Percentiles rank a stretch among this genome's conserved stretches.
Evolutionary conservation across 2,113 vertebrate genomes (phyloP).

Genomic region (Pungitius pungitius): DNA sequence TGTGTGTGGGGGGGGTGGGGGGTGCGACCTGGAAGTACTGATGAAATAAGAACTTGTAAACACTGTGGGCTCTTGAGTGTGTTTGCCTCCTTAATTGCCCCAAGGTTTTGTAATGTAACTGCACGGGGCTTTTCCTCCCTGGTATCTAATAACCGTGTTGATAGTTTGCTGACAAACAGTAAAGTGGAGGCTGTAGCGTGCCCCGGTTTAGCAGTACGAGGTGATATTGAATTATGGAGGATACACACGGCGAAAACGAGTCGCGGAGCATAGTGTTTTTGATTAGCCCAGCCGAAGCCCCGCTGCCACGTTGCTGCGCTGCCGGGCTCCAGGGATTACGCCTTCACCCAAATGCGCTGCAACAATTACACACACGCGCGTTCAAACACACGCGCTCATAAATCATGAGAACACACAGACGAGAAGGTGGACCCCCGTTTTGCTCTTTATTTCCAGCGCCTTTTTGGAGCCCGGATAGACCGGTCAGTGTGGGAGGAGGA

Average conservation of each 20-base stretch:
- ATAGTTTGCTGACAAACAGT: constrained; percentile 74
- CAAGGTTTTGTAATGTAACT: constrained; percentile 55
- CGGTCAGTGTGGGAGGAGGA: constrained; percentile 78
- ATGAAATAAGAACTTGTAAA: constrained; percentile 73
- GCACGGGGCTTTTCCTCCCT: constrained; percentile 38
- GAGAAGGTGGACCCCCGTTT: constrained; percentile 74
- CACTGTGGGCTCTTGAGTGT: constrained; percentile 15
- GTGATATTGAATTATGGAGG: constrained; percentile 75
- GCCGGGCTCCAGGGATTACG: constrained; percentile 61
- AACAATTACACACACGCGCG: constrained; percentile 12
- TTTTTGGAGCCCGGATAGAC: constrained; percentile 69
- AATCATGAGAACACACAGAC: constrained; percentile 75
- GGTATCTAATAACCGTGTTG: constrained; percentile 69
- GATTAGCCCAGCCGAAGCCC: constrained; percentile 70
- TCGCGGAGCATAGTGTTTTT: constrained; percentile 75
- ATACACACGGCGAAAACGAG: constrained; percentile 68
- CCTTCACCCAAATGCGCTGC: constrained; percentile 26
- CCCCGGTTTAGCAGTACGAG: constrained; percentile 65
- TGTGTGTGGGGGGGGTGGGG: neutral
- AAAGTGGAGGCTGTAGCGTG: constrained; percentile 63
- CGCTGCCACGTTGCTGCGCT: constrained; percentile 45
- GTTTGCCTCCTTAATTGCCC: constrained; percentile 64
- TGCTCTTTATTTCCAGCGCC: constrained; percentile 71
- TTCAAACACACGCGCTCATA: constrained; percentile 53
- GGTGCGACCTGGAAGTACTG: constrained; percentile 69